Base-by-base conservation (phyloP, 2,888 invertebrate genomes). In the Spisula subtruncata region DNA sequence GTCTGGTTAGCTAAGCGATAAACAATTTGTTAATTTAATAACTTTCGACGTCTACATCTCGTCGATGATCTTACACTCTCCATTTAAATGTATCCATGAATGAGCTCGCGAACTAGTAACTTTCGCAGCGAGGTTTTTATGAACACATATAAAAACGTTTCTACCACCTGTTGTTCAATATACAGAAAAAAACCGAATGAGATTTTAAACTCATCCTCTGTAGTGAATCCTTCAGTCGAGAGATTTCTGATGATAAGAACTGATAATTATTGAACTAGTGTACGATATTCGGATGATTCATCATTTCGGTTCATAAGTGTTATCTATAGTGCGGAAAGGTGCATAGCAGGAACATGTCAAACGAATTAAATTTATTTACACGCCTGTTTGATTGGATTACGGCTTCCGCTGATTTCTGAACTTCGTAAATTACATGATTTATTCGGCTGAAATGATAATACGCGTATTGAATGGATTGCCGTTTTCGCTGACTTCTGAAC, bases 231-330 rank as follows among this genome's bases (percentile, higher is more conserved):
- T 66, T 25, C 60, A 66, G n/a, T 66, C n/a, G 25, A 8, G 25
- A 66, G 10, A 25, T 66, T 66, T 66, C n/a, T 66, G 20, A 25
- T 66, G 60, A 66, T 66, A 25, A 66, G 60, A n/a, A 66, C 6
- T 25, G 60, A 66, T 25, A n/a, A 66, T 25, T 25, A 20, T 66
- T 66, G 25, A 25, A 66, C 25, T 51, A 66, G 60, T 25, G 0
- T 10, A 25, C 60, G 60, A n/a, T 66, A 66, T 25, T 66, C n/a
- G 60, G 60, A 25, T 66, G 60, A 66, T 66, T 66, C 60, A 66
- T 25, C 10, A 10, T 66, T 66, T 66, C 25, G 25, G 60, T 10
- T 66, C n/a, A 25, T 25, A 25, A 25, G n/a, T 66, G 60, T 66
- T 66, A 66, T 66, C 60, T 25, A n/a, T 25, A 25, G 4, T 66